Evolutionary conservation across 2,113 vertebrate genomes (phyloP).

Genomic region (Podiceps cristatus): DNA sequence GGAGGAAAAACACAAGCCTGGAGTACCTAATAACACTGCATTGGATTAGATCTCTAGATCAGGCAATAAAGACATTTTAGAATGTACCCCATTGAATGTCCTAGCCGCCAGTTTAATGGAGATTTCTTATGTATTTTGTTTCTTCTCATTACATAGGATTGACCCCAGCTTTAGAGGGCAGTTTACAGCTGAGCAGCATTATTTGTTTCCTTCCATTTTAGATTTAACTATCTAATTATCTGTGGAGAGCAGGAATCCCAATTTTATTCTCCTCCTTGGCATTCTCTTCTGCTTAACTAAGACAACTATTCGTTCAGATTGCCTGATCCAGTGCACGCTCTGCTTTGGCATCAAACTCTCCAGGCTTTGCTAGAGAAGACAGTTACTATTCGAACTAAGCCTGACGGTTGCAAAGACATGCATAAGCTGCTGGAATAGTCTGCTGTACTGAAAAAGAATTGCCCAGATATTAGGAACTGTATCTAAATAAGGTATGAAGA

Average conservation of each 20-base stretch:
- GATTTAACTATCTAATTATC: not conserved
- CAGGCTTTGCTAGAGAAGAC: not conserved
- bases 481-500: not conserved
- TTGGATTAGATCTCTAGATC: not conserved
- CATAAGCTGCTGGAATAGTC: not conserved
- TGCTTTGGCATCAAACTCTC: not conserved
- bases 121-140: not conserved
- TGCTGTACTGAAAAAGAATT: not conserved
- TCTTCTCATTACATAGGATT: not conserved
- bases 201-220: not conserved
- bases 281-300: not conserved
- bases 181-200: not conserved
- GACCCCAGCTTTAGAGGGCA: not conserved
- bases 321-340: not conserved
- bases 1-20: not conserved
- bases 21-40: not conserved
- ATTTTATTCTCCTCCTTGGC: not conserved
- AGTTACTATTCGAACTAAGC: not conserved
- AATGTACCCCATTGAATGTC: not conserved
- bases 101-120: not conserved
- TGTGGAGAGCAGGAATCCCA: not conserved
- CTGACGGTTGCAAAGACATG: fast-evolving
- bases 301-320: not conserved
- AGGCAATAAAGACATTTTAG: not conserved
- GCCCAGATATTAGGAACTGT: not conserved